phyloP scores from a whole-genome alignment of 2,113 vertebrate genomes.

The Tapirus terrestris region DNA sequence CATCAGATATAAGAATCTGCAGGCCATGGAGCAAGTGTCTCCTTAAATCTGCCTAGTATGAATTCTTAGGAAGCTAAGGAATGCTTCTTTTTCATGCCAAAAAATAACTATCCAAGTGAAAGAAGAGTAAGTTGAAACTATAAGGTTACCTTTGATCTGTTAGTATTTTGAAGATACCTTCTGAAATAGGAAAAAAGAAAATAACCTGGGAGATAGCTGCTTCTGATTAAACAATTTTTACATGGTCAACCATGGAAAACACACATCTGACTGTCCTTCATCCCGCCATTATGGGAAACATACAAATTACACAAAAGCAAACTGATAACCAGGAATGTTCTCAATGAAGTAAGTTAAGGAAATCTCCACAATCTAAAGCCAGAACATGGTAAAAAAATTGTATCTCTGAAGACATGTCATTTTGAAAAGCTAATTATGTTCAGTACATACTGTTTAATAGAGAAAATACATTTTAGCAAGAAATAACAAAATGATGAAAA shows the following conservation, averaged over 20 bases:
- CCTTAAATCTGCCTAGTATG: background rate
- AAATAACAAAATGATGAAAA: background rate
- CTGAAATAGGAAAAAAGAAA: background rate
- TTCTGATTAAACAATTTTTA: background rate
- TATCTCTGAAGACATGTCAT: background rate
- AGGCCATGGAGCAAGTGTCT: background rate
- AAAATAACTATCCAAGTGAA: background rate
- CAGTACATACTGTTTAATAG: background rate
- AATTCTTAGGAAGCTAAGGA: background rate
- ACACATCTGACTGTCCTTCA: background rate
- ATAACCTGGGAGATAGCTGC: background rate
- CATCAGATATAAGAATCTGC: background rate
- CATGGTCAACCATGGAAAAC: background rate
- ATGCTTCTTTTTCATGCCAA: background rate
- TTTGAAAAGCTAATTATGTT: conserved; percentile 18
- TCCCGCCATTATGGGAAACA: background rate
- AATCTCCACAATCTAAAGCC: background rate
- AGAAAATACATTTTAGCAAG: background rate
- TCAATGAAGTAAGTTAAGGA: background rate
- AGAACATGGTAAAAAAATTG: background rate
- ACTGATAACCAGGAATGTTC: background rate
- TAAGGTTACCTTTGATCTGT: background rate
- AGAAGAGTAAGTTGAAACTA: background rate
- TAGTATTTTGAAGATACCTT: background rate
- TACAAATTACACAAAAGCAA: background rate